phyloP scores from a whole-genome alignment of 2,888 invertebrate species.

The Erebia ligea region DNA sequence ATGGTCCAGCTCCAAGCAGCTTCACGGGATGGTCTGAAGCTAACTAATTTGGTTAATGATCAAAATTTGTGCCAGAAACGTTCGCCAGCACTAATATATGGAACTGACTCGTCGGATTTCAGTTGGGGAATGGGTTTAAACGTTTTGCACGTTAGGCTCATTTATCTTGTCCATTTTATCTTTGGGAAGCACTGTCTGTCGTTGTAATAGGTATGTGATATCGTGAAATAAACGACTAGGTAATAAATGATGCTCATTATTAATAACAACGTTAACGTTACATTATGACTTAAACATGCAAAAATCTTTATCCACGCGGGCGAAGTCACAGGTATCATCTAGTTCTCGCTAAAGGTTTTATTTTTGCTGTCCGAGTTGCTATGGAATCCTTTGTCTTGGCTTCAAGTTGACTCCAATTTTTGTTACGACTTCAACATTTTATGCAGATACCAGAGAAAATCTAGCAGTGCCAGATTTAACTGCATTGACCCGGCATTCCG shows the following conservation, averaged over 20 bases:
- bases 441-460: conserved; percentile 8
- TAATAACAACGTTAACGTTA: background rate
- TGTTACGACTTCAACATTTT: no score
- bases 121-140: conserved; percentile 81
- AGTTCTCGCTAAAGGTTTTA: no score
- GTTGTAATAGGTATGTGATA: conserved; percentile 42
- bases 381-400: no score
- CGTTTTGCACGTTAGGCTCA: conserved; percentile 82
- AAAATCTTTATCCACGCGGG: no score
- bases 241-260: conserved; percentile 23
- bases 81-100: conserved; percentile 79
- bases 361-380: no score
- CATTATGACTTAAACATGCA: background rate
- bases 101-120: conserved; percentile 82
- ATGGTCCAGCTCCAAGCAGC: conserved; percentile 61
- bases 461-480: conserved; percentile 22
- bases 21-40: conserved; percentile 68
- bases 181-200: conserved; percentile 59
- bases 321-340: no score
- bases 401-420: no score
- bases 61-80: conserved; percentile 79
- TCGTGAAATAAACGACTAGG: conserved; percentile 33
- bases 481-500: conserved; percentile 50
- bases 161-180: conserved; percentile 81
- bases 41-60: conserved; percentile 82